Evolutionary conservation across 2,888 invertebrate genomes (phyloP), one percentile per base, ranked within the genome.

Genomic region (Drosophila lutescens): DNA sequence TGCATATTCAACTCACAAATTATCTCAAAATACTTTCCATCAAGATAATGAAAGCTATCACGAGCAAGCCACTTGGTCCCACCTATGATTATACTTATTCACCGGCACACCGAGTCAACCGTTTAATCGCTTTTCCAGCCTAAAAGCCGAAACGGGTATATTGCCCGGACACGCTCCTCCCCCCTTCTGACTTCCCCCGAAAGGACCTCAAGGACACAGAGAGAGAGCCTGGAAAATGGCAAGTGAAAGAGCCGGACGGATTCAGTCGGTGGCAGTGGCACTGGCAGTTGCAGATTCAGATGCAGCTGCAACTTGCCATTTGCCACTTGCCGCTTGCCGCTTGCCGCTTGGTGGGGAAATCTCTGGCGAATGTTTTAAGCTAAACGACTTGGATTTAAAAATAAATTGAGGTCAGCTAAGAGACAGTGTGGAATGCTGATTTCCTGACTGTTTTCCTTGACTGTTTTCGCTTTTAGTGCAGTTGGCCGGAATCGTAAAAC

Each of bases 331-430:
- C 13, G 30, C 15, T 47, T 47, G 30, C 26, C 46, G 4, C 8
- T n/a, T 47, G 47, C 30, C 46, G 8, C n/a, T 15, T 26, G 47
- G 30, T 32, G 38, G 12, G 58, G 10, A 15, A 49, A 78, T 71
- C 66, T 77, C 60, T 50, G 60, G 79, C 59, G 79, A 79, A 77
- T 79, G 79, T 79, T 86, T 77, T 76, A 74, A 87, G 79, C 85
- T 70, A 79, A 84, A 72, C 79, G 69, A 76, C 71, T 82, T 75
- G 86, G 77, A 87, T 87, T 81, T 85, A 76, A 84, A 70, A 85
- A 82, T 76, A 81, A 82, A 87, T 84, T 78, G 85, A 76, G 83
- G 83, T 85, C 88, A 84, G 60, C 76, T 51, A 32, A 72, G 80
- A 76, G 74, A 76, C 71, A 81, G 60, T 70, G 53, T 23, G 57